phyloP scores from a whole-genome alignment of 2,797 vertebrate genomes.

The Lagocephalus sceleratus region DNA sequence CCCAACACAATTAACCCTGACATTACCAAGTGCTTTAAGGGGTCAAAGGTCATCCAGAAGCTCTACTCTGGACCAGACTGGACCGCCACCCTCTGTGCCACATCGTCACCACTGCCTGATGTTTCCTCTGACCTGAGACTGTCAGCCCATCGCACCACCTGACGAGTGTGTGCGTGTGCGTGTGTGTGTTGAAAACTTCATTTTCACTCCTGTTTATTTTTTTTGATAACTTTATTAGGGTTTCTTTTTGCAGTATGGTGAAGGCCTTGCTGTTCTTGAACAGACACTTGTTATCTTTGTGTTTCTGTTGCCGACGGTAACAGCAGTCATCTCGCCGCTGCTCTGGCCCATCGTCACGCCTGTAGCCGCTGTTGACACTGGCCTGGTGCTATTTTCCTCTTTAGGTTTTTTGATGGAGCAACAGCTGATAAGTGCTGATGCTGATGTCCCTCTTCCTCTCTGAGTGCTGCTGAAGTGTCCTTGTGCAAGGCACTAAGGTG shows the following conservation, averaged over 20 bases:
- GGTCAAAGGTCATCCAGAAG: constrained; percentile 70
- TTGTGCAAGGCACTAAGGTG: constrained; percentile 7
- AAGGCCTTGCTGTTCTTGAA: constrained; percentile 65
- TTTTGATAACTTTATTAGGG: neutral
- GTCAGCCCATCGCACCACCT: constrained; percentile 34
- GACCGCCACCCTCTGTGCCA: constrained; percentile 64
- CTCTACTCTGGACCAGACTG: constrained; percentile 20
- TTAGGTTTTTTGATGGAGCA: constrained; percentile 30
- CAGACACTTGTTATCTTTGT: no score
- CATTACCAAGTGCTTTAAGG: constrained; percentile 72
- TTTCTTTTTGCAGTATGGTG: constrained; percentile 46
- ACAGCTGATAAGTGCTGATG: constrained; percentile 4
- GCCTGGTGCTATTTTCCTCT: constrained; percentile 66
- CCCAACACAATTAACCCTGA: constrained; percentile 46
- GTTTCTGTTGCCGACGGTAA: no score
- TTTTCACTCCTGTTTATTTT: constrained; percentile 18
- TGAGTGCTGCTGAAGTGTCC: constrained; percentile 16
- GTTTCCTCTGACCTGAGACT: constrained; percentile 59
- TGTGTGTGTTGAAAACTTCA: neutral
- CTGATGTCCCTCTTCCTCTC: neutral
- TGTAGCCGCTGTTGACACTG: constrained; percentile 45
- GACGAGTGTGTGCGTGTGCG: constrained; percentile 19
- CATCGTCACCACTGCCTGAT: constrained; percentile 75
- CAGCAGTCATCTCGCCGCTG: no score
- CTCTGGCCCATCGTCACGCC: constrained; percentile 5